Percentiles rank a stretch among this genome's conserved stretches.
phyloP scores from a whole-genome alignment of 2,797 vertebrate species.

The Ambastaia sidthimunki region DNA sequence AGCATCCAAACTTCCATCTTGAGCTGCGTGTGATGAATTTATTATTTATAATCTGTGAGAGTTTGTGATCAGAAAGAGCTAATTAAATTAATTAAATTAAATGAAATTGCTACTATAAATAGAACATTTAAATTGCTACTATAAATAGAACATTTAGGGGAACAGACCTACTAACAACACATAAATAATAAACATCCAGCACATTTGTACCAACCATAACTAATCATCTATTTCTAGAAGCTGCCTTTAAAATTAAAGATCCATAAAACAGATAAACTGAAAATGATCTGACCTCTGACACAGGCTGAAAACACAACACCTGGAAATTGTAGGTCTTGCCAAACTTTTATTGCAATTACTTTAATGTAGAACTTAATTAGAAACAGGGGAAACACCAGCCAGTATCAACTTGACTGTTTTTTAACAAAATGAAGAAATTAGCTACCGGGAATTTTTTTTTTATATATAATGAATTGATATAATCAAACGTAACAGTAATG shows the following conservation, averaged over 20 bases:
- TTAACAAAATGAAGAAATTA: neutral
- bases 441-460: neutral
- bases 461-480: too few relatives aligned
- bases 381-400: neutral
- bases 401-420: neutral
- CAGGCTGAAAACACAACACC: neutral
- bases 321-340: neutral
- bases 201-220: neutral
- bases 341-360: neutral
- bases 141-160: neutral
- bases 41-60: constrained; percentile 29
- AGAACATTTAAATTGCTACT: constrained; percentile 6
- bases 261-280: neutral
- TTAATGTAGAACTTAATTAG: neutral
- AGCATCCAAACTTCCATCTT: constrained; percentile 73
- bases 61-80: constrained; percentile 38
- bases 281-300: constrained; percentile 3
- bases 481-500: neutral
- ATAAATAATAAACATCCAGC: neutral
- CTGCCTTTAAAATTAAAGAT: neutral
- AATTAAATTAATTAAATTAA: too few relatives aligned
- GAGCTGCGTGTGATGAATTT: constrained; percentile 60
- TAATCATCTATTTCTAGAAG: neutral
- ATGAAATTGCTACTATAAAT: too few relatives aligned
- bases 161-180: neutral